Evolutionary conservation across 1,140 invertebrate genomes (phyloP).

Genomic region (Drosophila nigrodunni): DNA sequence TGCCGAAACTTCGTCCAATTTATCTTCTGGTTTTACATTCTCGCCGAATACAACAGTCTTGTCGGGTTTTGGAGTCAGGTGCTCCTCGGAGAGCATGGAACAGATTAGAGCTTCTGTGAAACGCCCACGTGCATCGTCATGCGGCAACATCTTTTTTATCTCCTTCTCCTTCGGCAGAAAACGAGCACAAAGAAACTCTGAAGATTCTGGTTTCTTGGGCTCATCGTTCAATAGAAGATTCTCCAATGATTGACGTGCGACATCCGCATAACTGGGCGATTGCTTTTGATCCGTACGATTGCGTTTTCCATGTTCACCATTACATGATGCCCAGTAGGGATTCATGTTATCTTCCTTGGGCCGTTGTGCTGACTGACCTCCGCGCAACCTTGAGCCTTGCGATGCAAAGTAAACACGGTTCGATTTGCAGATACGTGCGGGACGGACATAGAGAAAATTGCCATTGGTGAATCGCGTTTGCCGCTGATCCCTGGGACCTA

Average conservation of each 20-base stretch:
- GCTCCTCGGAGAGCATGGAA: conserved; percentile 53
- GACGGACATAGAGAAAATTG: not conserved
- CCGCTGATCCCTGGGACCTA: not conserved
- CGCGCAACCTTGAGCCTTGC: not conserved
- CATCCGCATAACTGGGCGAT: not conserved
- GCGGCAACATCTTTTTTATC: not conserved
- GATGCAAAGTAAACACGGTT: not conserved
- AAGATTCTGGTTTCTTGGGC: not conserved
- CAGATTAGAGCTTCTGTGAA: conserved; percentile 54
- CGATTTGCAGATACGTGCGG: not conserved
- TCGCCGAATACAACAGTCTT: not conserved
- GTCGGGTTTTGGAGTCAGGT: conserved; percentile 14
- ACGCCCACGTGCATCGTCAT: not conserved
- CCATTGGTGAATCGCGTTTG: not conserved
- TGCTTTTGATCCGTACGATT: not conserved
- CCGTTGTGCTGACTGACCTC: not conserved
- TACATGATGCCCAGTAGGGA: not conserved
- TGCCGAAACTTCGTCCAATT: not conserved
- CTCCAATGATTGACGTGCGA: not conserved
- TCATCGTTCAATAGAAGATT: not conserved
- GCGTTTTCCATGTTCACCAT: not conserved
- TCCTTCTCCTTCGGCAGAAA: not conserved
- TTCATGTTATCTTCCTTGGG: not conserved
- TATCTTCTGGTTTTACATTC: not conserved
- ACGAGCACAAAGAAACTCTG: conserved; percentile 11